Evolutionary conservation across 2,888 invertebrate species (phyloP).

Genomic region (Choreutis nemorana): DNA sequence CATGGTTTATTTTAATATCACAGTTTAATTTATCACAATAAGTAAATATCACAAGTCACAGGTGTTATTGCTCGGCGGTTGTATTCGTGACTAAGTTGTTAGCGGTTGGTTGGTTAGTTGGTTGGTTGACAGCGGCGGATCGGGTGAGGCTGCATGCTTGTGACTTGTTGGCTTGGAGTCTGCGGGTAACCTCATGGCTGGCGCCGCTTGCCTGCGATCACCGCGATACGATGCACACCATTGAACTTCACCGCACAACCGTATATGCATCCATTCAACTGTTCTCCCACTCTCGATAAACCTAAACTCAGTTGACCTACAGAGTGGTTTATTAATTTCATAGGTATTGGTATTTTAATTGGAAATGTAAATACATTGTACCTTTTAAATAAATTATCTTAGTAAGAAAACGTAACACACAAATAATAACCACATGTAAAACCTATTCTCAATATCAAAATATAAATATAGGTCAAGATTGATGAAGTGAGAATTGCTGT

Average conservation of each 20-base stretch:
- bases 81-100: slow-evolving; percentile 48
- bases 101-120: slow-evolving; percentile 18
- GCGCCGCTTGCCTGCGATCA: background rate
- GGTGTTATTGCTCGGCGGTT: slow-evolving; percentile 22
- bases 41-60: slow-evolving; percentile 18
- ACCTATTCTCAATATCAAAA: too few species aligned
- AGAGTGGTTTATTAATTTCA: too few species aligned
- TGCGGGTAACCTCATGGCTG: background rate
- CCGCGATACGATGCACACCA: slow-evolving; percentile 28
- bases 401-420: too few species aligned
- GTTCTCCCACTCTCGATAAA: too few species aligned
- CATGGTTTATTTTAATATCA: slow-evolving; percentile 11
- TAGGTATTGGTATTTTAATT: too few species aligned
- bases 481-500: too few species aligned
- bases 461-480: too few species aligned
- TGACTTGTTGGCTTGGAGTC: background rate
- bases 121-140: slow-evolving; percentile 12
- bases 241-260: slow-evolving; percentile 17
- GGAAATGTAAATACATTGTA: too few species aligned
- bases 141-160: background rate
- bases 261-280: background rate
- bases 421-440: too few species aligned
- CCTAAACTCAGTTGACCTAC: too few species aligned
- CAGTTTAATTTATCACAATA: slow-evolving; percentile 10
- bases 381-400: too few species aligned